These are phyloP conservation scores for Erethizon dorsatum DNA, from an alignment of 2,797 vertebrate species.

Conservation along the genomic window DNA sequence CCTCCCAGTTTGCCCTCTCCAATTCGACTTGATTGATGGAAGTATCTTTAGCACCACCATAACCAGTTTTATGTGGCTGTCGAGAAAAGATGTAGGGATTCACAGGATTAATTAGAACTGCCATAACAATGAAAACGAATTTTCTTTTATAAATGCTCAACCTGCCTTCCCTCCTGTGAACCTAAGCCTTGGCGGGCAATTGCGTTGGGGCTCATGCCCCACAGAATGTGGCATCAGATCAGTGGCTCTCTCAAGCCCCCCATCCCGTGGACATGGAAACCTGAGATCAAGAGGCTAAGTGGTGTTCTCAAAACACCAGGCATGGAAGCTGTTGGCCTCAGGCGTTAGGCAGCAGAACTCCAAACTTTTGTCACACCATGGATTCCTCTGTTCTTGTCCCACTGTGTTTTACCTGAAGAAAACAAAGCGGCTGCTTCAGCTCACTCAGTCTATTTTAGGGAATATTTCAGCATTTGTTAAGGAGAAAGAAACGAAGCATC, in stretches of 20 bases:
- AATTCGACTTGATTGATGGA: conserved; percentile 18
- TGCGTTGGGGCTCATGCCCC: neutral
- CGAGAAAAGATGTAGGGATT: conserved; percentile 7
- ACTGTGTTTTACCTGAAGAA: neutral
- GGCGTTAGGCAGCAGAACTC: neutral
- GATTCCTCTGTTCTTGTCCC: neutral
- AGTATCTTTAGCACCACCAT: neutral
- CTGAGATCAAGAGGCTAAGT: neutral
- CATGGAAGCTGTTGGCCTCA: neutral
- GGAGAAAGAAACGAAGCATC: neutral
- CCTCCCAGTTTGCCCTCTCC: conserved; percentile 20
- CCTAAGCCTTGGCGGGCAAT: neutral
- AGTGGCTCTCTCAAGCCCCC: neutral
- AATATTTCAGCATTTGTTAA: neutral
- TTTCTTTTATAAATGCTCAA: neutral
- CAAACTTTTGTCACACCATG: neutral
- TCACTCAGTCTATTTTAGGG: neutral
- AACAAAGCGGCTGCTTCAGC: neutral
- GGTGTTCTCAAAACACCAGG: neutral
- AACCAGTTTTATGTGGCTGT: conserved; percentile 44
- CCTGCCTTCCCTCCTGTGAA: neutral
- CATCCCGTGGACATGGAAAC: neutral
- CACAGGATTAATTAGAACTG: conserved; percentile 23
- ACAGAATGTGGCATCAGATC: neutral
- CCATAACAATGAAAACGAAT: neutral